Evolutionary conservation across 2,113 vertebrate species (phyloP), one percentile per base, ranked within the genome.

Genomic region (Centropristis striata): DNA sequence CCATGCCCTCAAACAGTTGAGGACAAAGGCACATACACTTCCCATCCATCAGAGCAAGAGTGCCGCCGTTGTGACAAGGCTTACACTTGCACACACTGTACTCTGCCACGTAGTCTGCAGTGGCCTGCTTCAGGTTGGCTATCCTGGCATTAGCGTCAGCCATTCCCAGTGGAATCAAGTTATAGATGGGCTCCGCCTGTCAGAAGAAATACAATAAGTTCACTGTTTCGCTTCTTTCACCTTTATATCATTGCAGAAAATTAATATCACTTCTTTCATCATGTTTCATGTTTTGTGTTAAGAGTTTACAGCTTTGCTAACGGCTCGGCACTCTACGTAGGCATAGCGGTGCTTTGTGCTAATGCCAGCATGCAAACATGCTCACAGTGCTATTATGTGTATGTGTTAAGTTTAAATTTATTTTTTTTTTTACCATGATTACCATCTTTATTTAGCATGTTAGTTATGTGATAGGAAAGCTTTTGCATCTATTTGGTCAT

Each of bases 41-140:
- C 16, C 97, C 97, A 0, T 98, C 95, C 28, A 98, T 7, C 46
- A 97, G 89, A 12, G 95, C 20, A 2, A 92, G 82, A 0, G 95
- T 96, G 4, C 95, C 97, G 57, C 97, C 97, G 4, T 99, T 98
- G 14, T 92, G 92, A 63, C 97, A 98, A 0, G 95, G 96, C 20
- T 90, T 70, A 58, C 97, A 99, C 92, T 98, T 99, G 78, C 92
- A 96, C 21, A 90, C 63, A 16, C 54, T 97, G 69, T 96, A 97
- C 86, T 99, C 97, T 0, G 91, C 86, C 32, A 96, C 20, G 8
- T 98, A 98, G 5, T 98, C 97, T 5, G 85, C 76, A 25, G 93
- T 82, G 32, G 96, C 96, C 84, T 50, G 91, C 86, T 95, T 95
- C 71, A 98, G 61, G 88, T 99, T 97, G 54, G 88, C 46, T 68